These are phyloP conservation scores for Leucophenga montana DNA, from an alignment of 2,888 invertebrate species.

Conservation along the genomic window DNA sequence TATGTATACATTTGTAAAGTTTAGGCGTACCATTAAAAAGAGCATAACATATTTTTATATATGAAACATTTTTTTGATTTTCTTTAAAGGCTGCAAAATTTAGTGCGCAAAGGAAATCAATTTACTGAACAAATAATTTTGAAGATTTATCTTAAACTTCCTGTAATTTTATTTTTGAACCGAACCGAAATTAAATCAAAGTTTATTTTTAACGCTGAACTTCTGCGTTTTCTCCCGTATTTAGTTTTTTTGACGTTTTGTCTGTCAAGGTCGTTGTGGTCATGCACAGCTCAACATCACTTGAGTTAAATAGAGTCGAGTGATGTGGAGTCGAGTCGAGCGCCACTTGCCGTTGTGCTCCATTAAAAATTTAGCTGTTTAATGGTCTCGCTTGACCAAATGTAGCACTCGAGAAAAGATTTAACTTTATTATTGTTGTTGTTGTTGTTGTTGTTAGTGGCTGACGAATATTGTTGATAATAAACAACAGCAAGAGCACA, in stretches of 20 bases:
- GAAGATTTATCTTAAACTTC: constrained; percentile 6
- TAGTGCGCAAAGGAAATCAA: too few relatives aligned
- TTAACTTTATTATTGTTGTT: constrained; percentile 18
- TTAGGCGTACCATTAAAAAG: too few relatives aligned
- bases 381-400: constrained; percentile 20
- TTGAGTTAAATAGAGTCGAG: too few relatives aligned
- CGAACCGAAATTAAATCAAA: neutral
- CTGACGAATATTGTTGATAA: constrained; percentile 21
- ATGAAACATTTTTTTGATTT: too few relatives aligned
- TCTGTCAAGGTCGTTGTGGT: constrained; percentile 17
- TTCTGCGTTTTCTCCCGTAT: neutral
- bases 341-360: constrained; percentile 15
- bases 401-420: constrained; percentile 10
- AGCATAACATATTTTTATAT: too few relatives aligned
- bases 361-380: constrained; percentile 19
- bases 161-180: constrained; percentile 3
- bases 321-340: neutral
- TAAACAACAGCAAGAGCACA: neutral
- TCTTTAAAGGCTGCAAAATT: too few relatives aligned
- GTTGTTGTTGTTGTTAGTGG: constrained; percentile 6
- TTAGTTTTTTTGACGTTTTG: neutral
- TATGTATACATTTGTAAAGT: too few relatives aligned
- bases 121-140: too few relatives aligned
- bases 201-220: neutral
- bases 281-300: neutral